Conservation (phyloP, 2,888 invertebrate genomes). For the Epiblema foenella region DNA sequence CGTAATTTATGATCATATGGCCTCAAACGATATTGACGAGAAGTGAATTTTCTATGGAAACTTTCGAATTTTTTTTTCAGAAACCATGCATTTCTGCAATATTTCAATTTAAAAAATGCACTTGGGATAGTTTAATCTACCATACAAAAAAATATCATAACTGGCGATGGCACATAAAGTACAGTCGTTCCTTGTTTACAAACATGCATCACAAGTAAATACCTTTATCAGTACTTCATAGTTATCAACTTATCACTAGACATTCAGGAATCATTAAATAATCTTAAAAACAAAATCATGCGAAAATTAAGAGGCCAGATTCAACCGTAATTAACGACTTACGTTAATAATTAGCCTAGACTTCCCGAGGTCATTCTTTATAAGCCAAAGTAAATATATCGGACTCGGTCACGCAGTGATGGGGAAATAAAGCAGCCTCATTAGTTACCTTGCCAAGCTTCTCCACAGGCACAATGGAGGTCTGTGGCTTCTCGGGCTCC, state of each 20-base stretch:
- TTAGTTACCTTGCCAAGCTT: slow-evolving; percentile 88
- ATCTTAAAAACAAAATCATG: neutral
- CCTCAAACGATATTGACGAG: no score
- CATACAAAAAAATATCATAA: no score
- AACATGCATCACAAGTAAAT: slow-evolving; percentile 8
- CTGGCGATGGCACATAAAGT: no score
- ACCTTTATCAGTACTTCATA: slow-evolving; percentile 24
- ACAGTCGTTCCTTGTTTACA: slow-evolving; percentile 34
- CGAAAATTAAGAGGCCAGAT: neutral
- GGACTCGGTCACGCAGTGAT: slow-evolving; percentile 32
- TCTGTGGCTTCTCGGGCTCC: slow-evolving; percentile 85
- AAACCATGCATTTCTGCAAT: no score
- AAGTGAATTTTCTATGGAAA: no score
- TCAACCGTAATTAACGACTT: slow-evolving; percentile 9
- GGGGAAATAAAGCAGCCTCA: slow-evolving; percentile 51
- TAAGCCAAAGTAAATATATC: slow-evolving; percentile 36
- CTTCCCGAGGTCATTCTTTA: slow-evolving; percentile 34
- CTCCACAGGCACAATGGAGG: slow-evolving; percentile 89
- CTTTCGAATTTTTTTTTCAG: no score
- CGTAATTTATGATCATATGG: no score
- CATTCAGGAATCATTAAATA: neutral
- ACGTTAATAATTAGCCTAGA: slow-evolving; percentile 23
- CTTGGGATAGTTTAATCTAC: no score
- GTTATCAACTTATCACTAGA: neutral
- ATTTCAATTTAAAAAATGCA: no score